phyloP scores from a whole-genome alignment of 2,113 vertebrate genomes.

The Bombycilla garrulus region DNA sequence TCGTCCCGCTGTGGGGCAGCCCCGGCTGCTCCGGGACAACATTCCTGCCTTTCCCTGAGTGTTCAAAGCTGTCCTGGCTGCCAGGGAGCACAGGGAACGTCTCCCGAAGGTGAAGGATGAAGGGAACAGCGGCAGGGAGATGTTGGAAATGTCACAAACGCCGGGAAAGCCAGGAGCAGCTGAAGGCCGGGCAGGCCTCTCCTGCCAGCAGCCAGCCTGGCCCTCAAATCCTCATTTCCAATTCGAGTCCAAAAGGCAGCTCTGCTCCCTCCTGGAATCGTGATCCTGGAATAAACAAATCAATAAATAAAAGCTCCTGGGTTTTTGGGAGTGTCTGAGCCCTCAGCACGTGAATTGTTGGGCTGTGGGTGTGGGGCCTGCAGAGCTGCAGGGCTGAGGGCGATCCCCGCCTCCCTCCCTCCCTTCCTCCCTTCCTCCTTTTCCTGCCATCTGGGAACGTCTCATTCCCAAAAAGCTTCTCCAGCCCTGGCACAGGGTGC shows the following conservation, averaged over 20 bases:
- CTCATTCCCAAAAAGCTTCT: background rate
- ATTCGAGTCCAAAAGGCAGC: background rate
- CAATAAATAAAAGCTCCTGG: too few relatives aligned
- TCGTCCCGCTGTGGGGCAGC: too few relatives aligned
- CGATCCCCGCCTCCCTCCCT: background rate
- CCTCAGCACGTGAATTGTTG: accelerated
- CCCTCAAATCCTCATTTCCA: accelerated
- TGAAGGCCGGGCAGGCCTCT: background rate
- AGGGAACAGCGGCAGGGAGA: background rate
- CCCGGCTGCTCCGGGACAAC: background rate
- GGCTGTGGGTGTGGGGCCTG: background rate
- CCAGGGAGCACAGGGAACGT: accelerated
- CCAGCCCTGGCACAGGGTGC: background rate
- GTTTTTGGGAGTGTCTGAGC: accelerated
- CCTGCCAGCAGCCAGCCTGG: background rate
- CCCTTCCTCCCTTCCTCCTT: background rate
- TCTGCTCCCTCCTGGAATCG: background rate
- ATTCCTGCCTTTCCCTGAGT: background rate
- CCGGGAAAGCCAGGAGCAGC: background rate
- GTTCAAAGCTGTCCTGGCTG: background rate
- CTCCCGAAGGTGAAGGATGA: background rate
- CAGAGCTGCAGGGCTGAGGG: accelerated
- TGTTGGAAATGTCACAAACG: background rate
- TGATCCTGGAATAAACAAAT: too few relatives aligned
- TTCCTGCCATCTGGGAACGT: accelerated